These are phyloP conservation scores for Petrophora chlorosata DNA, from an alignment of 2,888 invertebrate genomes.

Conservation along the genomic window DNA sequence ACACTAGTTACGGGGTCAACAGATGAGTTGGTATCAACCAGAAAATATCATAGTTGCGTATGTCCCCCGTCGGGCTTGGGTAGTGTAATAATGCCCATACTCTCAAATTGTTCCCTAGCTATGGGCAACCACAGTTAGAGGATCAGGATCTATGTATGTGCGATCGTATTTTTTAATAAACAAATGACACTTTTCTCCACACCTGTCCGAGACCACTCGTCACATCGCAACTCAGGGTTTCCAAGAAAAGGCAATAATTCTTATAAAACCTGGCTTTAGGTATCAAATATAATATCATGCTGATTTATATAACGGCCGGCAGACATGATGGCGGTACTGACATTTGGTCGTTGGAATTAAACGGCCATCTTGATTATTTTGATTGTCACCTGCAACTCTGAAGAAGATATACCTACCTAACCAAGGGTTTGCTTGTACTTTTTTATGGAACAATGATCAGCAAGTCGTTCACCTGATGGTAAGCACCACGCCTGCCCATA, in stretches of 20 bases:
- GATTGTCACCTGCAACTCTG: slow-evolving; percentile 29
- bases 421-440: too few relatives aligned
- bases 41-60: too few relatives aligned
- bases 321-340: slow-evolving; percentile 44
- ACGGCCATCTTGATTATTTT: slow-evolving; percentile 29
- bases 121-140: too few relatives aligned
- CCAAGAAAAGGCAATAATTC: slow-evolving; percentile 69
- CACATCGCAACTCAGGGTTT: slow-evolving; percentile 60
- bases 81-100: too few relatives aligned
- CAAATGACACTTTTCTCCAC: slow-evolving; percentile 36
- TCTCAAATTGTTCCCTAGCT: too few relatives aligned
- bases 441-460: too few relatives aligned
- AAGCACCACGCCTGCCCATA: too few relatives aligned
- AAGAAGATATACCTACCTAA: too few relatives aligned
- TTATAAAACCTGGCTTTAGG: slow-evolving; percentile 55
- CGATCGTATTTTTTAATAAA: neutral
- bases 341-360: slow-evolving; percentile 46
- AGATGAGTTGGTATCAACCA: too few relatives aligned
- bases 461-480: too few relatives aligned
- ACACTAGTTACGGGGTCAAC: too few relatives aligned
- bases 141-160: neutral
- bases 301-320: slow-evolving; percentile 61
- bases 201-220: slow-evolving; percentile 40
- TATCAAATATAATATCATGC: slow-evolving; percentile 71
- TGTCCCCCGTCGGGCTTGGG: too few relatives aligned